Evolutionary conservation across 2,888 invertebrate genomes (phyloP).

Genomic region (Fabriciana adippe): DNA sequence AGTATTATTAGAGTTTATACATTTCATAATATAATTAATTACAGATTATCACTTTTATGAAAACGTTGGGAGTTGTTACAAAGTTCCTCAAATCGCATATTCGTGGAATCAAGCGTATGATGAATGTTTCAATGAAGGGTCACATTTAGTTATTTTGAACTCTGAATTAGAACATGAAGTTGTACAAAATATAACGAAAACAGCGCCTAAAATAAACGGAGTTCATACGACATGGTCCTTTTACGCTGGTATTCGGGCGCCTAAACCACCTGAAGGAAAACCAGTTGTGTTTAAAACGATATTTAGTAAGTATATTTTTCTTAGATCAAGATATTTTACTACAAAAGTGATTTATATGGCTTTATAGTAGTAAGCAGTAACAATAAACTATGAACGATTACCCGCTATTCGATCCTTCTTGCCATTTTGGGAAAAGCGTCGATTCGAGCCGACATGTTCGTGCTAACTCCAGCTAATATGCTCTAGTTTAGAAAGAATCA

Average conservation of each 20-base stretch:
- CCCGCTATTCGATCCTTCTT: too few relatives aligned
- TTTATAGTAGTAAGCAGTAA: background rate
- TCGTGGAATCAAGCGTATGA: slow-evolving; percentile 64
- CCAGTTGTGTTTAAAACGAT: slow-evolving; percentile 60
- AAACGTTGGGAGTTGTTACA: slow-evolving; percentile 63
- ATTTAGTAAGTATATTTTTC: slow-evolving; percentile 57
- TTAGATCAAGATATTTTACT: background rate
- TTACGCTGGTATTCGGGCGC: slow-evolving; percentile 60
- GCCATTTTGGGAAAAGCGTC: too few relatives aligned
- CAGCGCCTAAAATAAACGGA: slow-evolving; percentile 21
- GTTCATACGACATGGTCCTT: slow-evolving; percentile 50
- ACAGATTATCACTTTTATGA: slow-evolving; percentile 54
- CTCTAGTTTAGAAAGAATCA: too few relatives aligned
- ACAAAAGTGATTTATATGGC: background rate
- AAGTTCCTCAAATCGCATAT: slow-evolving; percentile 46
- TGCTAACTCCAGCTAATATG: too few relatives aligned
- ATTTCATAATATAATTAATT: slow-evolving; percentile 4
- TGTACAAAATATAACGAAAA: slow-evolving; percentile 48
- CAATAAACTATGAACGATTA: too few relatives aligned
- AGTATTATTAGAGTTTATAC: background rate
- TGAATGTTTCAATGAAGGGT: slow-evolving; percentile 56
- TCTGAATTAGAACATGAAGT: slow-evolving; percentile 53
- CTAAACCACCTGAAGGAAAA: slow-evolving; percentile 43
- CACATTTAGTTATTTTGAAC: slow-evolving; percentile 61
- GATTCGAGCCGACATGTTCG: too few relatives aligned